Evolutionary conservation across 2,797 vertebrate genomes (phyloP).

Genomic region (Rhinatrema bivittatum): DNA sequence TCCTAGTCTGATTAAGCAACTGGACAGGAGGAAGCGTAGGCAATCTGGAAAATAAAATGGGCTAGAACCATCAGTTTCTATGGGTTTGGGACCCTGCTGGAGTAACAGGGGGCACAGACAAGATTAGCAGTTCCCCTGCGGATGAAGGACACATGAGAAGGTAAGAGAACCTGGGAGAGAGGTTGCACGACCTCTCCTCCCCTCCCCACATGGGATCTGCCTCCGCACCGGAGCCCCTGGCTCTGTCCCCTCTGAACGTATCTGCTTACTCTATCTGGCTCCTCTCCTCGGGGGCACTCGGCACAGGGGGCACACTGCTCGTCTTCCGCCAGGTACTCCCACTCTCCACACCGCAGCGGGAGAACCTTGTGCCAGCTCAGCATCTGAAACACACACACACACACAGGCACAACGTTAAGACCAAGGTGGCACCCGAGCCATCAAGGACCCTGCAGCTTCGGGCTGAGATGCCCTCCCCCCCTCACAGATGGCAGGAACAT

Average conservation of each 20-base stretch:
- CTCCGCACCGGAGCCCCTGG: not conserved
- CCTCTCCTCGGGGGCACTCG: constrained; percentile 71
- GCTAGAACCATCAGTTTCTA: no score
- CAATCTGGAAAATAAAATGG: no score
- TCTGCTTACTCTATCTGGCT: constrained; percentile 67
- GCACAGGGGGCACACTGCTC: constrained; percentile 45
- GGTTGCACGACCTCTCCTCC: not conserved
- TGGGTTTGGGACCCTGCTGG: no score
- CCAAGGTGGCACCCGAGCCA: no score
- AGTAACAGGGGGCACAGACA: no score
- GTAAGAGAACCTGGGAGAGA: not conserved
- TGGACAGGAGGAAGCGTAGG: no score
- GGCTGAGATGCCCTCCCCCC: no score
- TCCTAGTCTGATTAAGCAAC: no score
- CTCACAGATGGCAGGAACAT: no score
- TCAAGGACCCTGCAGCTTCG: no score
- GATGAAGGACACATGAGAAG: not conserved
- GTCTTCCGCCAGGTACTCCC: constrained; percentile 17
- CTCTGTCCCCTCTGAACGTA: no score
- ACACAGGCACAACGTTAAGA: no score
- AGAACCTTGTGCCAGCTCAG: constrained; percentile 41
- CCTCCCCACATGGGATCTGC: not conserved
- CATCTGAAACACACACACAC: not conserved
- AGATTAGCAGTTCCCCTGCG: not conserved
- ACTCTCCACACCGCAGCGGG: constrained; percentile 53